Percentiles rank a stretch among this genome's conserved stretches.
phyloP scores from a whole-genome alignment of 1,140 invertebrate species.

The Bombus fervidus region DNA sequence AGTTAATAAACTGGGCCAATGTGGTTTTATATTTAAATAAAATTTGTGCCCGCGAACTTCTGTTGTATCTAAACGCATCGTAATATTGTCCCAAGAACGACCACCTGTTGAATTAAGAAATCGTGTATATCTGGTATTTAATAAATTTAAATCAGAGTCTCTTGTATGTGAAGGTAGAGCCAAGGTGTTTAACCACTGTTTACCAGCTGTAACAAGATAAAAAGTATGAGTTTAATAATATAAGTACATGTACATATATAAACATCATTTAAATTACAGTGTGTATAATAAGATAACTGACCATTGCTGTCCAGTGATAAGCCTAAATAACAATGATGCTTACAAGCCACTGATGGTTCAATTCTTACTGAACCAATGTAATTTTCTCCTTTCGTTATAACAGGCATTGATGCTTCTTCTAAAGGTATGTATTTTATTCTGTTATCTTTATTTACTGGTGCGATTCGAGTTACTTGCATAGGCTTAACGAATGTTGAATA shows the following conservation, averaged over 20 bases:
- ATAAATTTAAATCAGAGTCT: conserved; percentile 85
- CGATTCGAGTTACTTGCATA: conserved; percentile 85
- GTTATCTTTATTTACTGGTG: conserved; percentile 81
- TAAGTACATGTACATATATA: background rate
- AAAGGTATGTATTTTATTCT: conserved; percentile 81
- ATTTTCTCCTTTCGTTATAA: conserved; percentile 82
- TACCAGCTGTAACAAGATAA: conserved; percentile 76
- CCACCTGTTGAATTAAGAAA: conserved; percentile 83
- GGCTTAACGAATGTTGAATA: conserved; percentile 88
- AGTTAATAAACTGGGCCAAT: conserved; percentile 87
- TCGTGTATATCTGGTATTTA: conserved; percentile 83
- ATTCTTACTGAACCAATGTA: conserved; percentile 84
- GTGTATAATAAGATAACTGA: background rate
- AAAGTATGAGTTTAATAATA: conserved; percentile 7
- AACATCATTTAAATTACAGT: background rate
- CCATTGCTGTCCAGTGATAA: conserved; percentile 84
- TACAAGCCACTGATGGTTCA: conserved; percentile 88
- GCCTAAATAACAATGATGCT: conserved; percentile 90
- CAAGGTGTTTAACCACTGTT: conserved; percentile 89
- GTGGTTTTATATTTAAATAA: conserved; percentile 87
- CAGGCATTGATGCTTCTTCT: conserved; percentile 72
- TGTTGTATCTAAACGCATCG: conserved; percentile 89
- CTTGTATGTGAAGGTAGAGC: conserved; percentile 85
- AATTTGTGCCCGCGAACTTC: conserved; percentile 89
- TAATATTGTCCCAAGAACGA: conserved; percentile 86